These are phyloP conservation scores for Zoroaster sp. DNA, from an alignment of 53 echinoderm and acorn worm species.

Conservation along the genomic window DNA sequence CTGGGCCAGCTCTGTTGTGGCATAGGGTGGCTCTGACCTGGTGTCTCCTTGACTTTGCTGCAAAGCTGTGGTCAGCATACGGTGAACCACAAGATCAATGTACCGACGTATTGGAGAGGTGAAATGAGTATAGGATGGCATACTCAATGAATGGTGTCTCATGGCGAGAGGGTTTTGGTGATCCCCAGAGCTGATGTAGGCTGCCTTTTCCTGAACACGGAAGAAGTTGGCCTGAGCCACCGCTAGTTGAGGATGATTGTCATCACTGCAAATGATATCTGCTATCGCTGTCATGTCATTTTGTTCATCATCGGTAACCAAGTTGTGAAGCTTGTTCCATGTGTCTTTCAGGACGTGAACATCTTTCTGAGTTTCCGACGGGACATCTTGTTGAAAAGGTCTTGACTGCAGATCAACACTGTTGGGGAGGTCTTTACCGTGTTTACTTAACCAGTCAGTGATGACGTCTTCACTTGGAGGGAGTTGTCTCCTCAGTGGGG, in stretches of 20 bases:
- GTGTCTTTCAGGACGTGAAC: slow-evolving; percentile 16
- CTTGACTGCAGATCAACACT: slow-evolving; percentile 48
- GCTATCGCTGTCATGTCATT: slow-evolving; percentile 59
- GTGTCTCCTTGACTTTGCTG: not conserved
- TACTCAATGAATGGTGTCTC: slow-evolving; percentile 62
- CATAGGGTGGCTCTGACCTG: slow-evolving; percentile 59
- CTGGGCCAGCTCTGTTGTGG: slow-evolving; percentile 63
- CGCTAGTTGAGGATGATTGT: slow-evolving; percentile 74
- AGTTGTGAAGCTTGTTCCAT: slow-evolving; percentile 40
- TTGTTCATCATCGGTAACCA: slow-evolving; percentile 17
- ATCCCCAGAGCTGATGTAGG: slow-evolving; percentile 71
- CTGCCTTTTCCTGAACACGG: slow-evolving; percentile 60
- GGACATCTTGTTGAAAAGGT: not conserved
- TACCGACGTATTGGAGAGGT: slow-evolving; percentile 85
- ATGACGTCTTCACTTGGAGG: slow-evolving; percentile 59
- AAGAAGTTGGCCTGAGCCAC: slow-evolving; percentile 63
- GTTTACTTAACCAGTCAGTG: slow-evolving; percentile 53
- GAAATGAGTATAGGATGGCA: slow-evolving; percentile 61
- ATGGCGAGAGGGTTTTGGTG: slow-evolving; percentile 25
- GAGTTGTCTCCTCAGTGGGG: slow-evolving; percentile 74
- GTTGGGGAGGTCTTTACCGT: slow-evolving; percentile 49
- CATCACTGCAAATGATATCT: slow-evolving; percentile 66
- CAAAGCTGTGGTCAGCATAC: slow-evolving; percentile 65
- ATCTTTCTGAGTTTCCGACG: not conserved
- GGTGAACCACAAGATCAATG: slow-evolving; percentile 84